phyloP scores from a whole-genome alignment of 2,888 invertebrate genomes.

The Himalopsyche japonica region DNA sequence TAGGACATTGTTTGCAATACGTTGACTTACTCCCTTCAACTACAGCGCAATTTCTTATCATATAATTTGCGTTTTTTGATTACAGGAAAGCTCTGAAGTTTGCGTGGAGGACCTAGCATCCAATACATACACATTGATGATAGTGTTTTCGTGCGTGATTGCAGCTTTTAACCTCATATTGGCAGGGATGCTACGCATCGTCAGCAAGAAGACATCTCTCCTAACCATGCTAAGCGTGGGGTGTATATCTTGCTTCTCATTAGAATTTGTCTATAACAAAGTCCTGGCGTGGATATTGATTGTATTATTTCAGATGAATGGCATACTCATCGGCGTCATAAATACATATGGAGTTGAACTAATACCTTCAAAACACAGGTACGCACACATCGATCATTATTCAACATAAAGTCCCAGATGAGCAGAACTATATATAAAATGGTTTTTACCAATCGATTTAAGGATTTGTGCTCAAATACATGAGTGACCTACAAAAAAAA shows the following conservation, averaged over 20 bases:
- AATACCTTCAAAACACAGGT: conserved; percentile 57
- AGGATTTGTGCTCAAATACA: no score
- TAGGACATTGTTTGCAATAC: neutral
- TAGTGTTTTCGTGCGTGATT: conserved; percentile 55
- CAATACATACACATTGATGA: conserved; percentile 54
- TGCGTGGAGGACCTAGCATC: conserved; percentile 56
- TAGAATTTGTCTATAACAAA: conserved; percentile 51
- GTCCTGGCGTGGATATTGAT: conserved; percentile 55
- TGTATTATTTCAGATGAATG: conserved; percentile 55
- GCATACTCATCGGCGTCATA: conserved; percentile 55
- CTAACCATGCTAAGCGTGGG: conserved; percentile 47
- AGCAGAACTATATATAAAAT: no score
- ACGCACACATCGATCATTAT: conserved; percentile 22
- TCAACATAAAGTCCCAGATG: no score
- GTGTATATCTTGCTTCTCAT: conserved; percentile 47
- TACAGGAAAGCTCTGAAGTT: conserved; percentile 43
- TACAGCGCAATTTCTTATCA: no score
- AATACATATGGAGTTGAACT: conserved; percentile 58
- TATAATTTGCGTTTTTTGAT: neutral
- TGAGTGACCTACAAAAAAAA: no score
- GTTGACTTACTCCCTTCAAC: no score
- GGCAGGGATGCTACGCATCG: conserved; percentile 52
- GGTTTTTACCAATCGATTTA: no score
- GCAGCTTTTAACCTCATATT: conserved; percentile 52
- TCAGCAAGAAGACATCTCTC: conserved; percentile 47